These are phyloP conservation scores for Melanotaenia nigrans DNA, from an alignment of 2,797 vertebrate genomes.

Conservation along the genomic window DNA sequence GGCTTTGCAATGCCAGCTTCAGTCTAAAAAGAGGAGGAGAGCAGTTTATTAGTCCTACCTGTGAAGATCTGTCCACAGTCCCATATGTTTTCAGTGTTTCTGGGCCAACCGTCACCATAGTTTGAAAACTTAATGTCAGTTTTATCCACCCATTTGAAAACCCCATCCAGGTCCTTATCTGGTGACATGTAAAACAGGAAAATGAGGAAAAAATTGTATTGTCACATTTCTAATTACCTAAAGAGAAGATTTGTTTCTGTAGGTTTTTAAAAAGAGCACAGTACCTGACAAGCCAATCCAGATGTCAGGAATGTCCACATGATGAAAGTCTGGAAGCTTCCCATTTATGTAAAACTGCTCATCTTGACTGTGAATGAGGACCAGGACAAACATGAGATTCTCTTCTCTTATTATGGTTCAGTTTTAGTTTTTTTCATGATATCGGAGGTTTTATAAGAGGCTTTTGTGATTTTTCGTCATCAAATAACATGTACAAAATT, in stretches of 20 bases:
- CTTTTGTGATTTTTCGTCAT: neutral
- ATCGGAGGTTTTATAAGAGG: neutral
- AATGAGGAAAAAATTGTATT: neutral
- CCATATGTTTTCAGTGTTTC: conserved; percentile 74
- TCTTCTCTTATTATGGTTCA: neutral
- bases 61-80: conserved; percentile 87
- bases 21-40: neutral
- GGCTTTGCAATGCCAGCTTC: neutral
- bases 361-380: conserved; percentile 68
- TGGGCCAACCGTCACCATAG: conserved; percentile 78
- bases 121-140: conserved; percentile 65
- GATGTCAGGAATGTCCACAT: conserved; percentile 80
- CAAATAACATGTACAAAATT: neutral
- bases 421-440: neutral
- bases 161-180: conserved; percentile 82
- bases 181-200: conserved; percentile 15
- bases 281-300: conserved; percentile 86
- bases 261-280: neutral
- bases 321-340: conserved; percentile 83
- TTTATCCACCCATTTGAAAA: conserved; percentile 83
- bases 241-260: neutral
- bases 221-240: neutral
- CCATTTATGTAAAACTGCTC: conserved; percentile 84
- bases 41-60: conserved; percentile 55
- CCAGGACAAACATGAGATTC: neutral